phyloP scores from a whole-genome alignment of 2,888 invertebrate genomes.

The Tenthredo livida region DNA sequence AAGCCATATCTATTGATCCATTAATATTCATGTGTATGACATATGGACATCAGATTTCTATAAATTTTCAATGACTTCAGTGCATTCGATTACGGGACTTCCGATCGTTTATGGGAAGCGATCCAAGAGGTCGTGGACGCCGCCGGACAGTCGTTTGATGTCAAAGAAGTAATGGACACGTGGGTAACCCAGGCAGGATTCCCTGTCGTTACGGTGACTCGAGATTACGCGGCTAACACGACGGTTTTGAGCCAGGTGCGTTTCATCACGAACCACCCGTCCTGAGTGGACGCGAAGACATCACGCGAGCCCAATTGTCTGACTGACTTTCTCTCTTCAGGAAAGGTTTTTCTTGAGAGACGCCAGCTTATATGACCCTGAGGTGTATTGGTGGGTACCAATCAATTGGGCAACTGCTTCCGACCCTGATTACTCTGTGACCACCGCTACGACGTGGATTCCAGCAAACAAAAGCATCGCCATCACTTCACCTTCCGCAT shows the following conservation, averaged over 20 bases:
- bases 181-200: slow-evolving; percentile 84
- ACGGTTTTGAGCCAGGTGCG: slow-evolving; percentile 36
- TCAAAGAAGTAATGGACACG: slow-evolving; percentile 80
- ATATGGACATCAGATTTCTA: slow-evolving; percentile 13
- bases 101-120: slow-evolving; percentile 74
- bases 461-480: slow-evolving; percentile 68
- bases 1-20: slow-evolving; percentile 63
- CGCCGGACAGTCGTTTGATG: slow-evolving; percentile 74
- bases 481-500: slow-evolving; percentile 70
- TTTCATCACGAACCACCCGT: neutral
- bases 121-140: slow-evolving; percentile 70
- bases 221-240: slow-evolving; percentile 73
- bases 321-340: slow-evolving; percentile 4
- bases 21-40: neutral
- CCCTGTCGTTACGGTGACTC: slow-evolving; percentile 80
- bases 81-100: slow-evolving; percentile 74
- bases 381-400: slow-evolving; percentile 51
- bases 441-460: slow-evolving; percentile 79
- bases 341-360: slow-evolving; percentile 48
- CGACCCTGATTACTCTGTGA: slow-evolving; percentile 27
- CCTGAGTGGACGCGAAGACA: neutral
- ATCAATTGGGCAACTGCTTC: slow-evolving; percentile 50
- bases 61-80: slow-evolving; percentile 63
- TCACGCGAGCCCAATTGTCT: neutral
- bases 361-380: slow-evolving; percentile 5